Conservation (phyloP, 2,113 vertebrate genomes). For the Octodon degus region DNA sequence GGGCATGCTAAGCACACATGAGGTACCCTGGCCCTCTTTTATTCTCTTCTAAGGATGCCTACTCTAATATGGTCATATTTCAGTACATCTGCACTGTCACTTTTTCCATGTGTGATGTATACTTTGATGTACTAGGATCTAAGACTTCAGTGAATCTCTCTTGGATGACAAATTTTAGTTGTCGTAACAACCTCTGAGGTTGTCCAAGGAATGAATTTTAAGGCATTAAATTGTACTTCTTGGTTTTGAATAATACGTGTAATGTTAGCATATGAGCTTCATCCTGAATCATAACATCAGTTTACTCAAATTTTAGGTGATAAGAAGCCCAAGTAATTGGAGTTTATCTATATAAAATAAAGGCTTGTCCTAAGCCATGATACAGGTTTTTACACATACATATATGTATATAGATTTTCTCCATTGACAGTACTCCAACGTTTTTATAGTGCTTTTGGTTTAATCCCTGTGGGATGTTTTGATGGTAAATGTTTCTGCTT, state of each 20-base stretch:
- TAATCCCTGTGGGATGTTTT: background rate
- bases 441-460: background rate
- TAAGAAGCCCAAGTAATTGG: background rate
- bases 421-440: background rate
- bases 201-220: background rate
- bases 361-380: background rate
- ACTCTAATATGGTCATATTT: accelerated
- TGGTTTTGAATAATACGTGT: background rate
- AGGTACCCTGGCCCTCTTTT: background rate
- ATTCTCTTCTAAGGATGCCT: background rate
- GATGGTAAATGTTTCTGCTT: background rate
- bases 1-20: background rate
- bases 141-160: background rate
- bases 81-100: background rate
- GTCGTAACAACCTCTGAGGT: no score
- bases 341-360: background rate
- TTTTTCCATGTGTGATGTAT: background rate
- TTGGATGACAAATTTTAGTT: background rate
- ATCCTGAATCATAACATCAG: background rate
- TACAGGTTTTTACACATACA: background rate
- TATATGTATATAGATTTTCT: background rate
- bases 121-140: no score
- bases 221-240: background rate
- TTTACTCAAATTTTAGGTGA: background rate
- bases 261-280: background rate